phyloP scores from a whole-genome alignment of 2,797 vertebrate species.

The Lerista edwardsae region DNA sequence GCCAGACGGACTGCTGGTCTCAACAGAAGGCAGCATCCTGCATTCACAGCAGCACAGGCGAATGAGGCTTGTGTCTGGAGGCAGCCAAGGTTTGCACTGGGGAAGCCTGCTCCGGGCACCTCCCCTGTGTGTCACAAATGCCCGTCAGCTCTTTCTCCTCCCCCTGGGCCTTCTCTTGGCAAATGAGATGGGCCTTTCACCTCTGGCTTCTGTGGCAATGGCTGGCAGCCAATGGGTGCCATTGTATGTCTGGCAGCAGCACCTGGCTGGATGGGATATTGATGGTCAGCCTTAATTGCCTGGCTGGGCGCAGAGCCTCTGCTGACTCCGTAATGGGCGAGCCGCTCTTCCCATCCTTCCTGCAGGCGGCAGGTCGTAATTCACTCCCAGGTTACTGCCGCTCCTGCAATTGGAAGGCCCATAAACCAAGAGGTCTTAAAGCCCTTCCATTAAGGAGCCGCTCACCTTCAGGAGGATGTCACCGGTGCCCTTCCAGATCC shows the following conservation, averaged over 20 bases:
- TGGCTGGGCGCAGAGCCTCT: not conserved
- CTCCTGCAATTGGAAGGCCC: not conserved
- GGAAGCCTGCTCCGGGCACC: too few relatives aligned
- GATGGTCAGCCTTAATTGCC: not conserved
- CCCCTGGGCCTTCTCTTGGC: too few relatives aligned
- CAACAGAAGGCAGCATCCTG: too few relatives aligned
- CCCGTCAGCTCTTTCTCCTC: not conserved
- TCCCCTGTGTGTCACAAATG: not conserved
- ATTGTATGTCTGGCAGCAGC: not conserved
- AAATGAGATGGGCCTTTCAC: not conserved
- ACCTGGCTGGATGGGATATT: not conserved
- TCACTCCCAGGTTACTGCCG: not conserved
- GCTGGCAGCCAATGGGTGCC: not conserved
- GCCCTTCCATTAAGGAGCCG: conserved; percentile 10
- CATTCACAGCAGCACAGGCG: too few relatives aligned
- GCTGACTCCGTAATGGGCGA: not conserved
- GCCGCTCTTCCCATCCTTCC: accelerated
- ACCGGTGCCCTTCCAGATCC: conserved; percentile 30
- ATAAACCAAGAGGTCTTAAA: not conserved
- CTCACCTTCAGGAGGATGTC: conserved; percentile 43
- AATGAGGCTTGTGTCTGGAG: too few relatives aligned
- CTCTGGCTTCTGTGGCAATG: not conserved
- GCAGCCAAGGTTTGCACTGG: too few relatives aligned
- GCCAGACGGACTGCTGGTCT: too few relatives aligned
- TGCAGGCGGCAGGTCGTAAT: not conserved